Conservation (phyloP, 2,113 vertebrate species). For the Polypterus senegalus region DNA sequence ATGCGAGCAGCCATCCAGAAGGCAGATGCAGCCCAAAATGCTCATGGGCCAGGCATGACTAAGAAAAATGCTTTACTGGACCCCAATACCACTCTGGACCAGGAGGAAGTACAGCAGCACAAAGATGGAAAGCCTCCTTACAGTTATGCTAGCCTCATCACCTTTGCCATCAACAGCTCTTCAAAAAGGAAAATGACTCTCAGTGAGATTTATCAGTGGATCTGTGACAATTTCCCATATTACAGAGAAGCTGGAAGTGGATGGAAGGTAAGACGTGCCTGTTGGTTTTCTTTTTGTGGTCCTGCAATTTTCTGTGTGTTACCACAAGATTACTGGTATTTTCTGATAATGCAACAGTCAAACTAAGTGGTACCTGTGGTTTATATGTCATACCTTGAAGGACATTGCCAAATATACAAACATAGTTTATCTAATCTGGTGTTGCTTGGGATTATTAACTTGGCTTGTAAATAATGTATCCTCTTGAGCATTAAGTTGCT, state of each 20-base stretch:
- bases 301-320: too few species aligned
- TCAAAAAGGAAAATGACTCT: slow-evolving; percentile 90
- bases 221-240: slow-evolving; percentile 86
- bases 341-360: too few species aligned
- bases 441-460: too few species aligned
- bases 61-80: slow-evolving; percentile 73
- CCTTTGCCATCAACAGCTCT: slow-evolving; percentile 85
- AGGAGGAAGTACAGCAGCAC: slow-evolving; percentile 81
- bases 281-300: too few species aligned
- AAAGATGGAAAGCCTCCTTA: slow-evolving; percentile 85
- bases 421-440: too few species aligned
- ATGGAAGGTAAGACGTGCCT: slow-evolving; percentile 68
- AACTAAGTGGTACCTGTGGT: too few species aligned
- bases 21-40: slow-evolving; percentile 61
- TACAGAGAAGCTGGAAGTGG: slow-evolving; percentile 83
- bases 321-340: too few species aligned
- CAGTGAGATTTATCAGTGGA: slow-evolving; percentile 88
- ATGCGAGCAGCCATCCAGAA: slow-evolving; percentile 84
- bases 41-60: slow-evolving; percentile 65
- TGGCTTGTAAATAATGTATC: too few species aligned
- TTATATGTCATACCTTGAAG: too few species aligned
- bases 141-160: slow-evolving; percentile 86
- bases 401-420: too few species aligned
- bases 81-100: slow-evolving; percentile 76
- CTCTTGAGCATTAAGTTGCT: too few species aligned